Conservation (phyloP, 2,888 invertebrate genomes). For the Rhamnusium bicolor region DNA sequence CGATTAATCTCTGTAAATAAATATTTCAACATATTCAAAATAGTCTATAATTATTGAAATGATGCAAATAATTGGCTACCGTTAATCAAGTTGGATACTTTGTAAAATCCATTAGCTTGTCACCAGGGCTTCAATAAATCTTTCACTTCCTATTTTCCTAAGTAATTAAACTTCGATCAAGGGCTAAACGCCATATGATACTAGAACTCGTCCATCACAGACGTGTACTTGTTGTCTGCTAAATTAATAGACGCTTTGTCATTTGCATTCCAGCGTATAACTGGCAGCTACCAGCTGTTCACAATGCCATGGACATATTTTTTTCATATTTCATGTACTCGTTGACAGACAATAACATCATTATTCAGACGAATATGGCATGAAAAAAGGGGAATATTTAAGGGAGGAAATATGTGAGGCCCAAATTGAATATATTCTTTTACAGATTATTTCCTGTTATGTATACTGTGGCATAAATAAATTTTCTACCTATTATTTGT, state of each 20-base stretch:
- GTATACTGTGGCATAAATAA: no score
- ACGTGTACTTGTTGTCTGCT: constrained; percentile 21
- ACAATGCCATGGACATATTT: constrained; percentile 20
- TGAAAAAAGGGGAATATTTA: not conserved
- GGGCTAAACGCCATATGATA: constrained; percentile 33
- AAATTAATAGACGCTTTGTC: constrained; percentile 28
- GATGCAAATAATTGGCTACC: constrained; percentile 24
- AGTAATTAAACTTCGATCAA: constrained; percentile 37
- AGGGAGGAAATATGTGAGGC: no score
- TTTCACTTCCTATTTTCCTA: constrained; percentile 36
- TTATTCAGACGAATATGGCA: constrained; percentile 4
- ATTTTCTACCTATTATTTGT: no score
- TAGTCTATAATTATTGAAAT: constrained; percentile 1
- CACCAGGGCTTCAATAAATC: constrained; percentile 32
- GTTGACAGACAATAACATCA: constrained; percentile 18
- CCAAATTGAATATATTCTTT: no score
- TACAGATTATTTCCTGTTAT: no score
- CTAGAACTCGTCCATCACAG: constrained; percentile 34
- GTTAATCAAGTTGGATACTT: constrained; percentile 37
- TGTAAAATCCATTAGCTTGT: constrained; percentile 30
- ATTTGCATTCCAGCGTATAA: constrained; percentile 11
- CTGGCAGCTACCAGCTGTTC: constrained; percentile 5
- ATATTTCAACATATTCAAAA: not conserved
- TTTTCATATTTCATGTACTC: constrained; percentile 28
- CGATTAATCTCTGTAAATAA: not conserved